Conservation (phyloP, 2,888 invertebrate genomes). For the Meteorus colon region DNA sequence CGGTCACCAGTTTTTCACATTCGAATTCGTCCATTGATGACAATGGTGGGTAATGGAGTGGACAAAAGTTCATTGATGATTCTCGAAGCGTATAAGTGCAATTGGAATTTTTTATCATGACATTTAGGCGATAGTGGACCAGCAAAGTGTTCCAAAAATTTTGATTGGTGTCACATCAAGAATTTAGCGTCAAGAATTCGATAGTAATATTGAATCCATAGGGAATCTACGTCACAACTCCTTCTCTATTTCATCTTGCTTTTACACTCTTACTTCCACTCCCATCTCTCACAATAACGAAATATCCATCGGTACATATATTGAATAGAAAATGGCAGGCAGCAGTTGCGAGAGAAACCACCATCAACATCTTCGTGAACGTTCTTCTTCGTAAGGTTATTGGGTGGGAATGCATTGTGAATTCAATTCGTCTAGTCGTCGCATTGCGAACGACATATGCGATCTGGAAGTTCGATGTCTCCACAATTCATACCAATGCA, state of each 20-base stretch:
- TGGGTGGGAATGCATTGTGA: constrained; percentile 31
- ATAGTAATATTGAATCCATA: constrained; percentile 26
- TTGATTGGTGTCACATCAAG: constrained; percentile 32
- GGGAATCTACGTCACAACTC: constrained; percentile 13
- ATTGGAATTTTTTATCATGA: background rate
- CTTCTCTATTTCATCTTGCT: background rate
- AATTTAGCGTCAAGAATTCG: constrained; percentile 22
- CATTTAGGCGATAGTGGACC: constrained; percentile 1
- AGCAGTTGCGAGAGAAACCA: constrained; percentile 15
- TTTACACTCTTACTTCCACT: background rate
- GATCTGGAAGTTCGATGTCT: constrained; percentile 19
- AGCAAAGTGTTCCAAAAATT: constrained; percentile 18
- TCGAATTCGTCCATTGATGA: constrained; percentile 38
- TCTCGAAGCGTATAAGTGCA: constrained; percentile 52
- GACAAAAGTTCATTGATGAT: constrained; percentile 58
- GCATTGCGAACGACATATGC: constrained; percentile 38
- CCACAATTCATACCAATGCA: constrained; percentile 28
- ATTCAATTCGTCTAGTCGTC: constrained; percentile 38
- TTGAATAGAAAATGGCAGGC: background rate
- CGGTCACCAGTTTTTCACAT: background rate
- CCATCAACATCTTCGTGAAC: constrained; percentile 18
- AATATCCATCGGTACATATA: constrained; percentile 19
- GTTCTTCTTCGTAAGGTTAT: constrained; percentile 1
- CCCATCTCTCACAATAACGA: constrained; percentile 23
- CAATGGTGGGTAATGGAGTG: constrained; percentile 58